These are phyloP conservation scores for Plecturocebus donacophilus DNA, from an alignment of 2,113 vertebrate species.

Conservation along the genomic window DNA sequence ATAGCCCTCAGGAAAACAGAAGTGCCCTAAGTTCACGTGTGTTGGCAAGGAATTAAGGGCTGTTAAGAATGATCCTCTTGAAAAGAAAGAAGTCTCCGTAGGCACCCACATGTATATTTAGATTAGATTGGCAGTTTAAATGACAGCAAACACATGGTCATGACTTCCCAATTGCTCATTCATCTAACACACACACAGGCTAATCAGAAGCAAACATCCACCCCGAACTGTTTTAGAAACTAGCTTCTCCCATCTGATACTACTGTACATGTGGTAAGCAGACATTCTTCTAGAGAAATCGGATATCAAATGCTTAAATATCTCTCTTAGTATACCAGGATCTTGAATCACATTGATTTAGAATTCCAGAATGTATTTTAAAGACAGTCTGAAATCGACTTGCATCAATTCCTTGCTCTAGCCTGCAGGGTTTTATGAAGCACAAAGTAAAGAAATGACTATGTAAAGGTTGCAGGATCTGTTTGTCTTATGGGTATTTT, in stretches of 20 bases:
- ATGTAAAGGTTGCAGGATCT: background rate
- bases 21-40: constrained; percentile 45
- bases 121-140: constrained; percentile 79
- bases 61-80: constrained; percentile 66
- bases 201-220: constrained; percentile 75
- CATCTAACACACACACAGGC: constrained; percentile 43
- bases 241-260: constrained; percentile 66
- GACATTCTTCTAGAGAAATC: constrained; percentile 60
- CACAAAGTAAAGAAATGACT: background rate
- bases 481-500: background rate
- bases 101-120: constrained; percentile 76
- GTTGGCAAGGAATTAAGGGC: constrained; percentile 53
- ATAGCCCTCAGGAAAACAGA: constrained; percentile 58
- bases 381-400: background rate
- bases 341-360: constrained; percentile 35
- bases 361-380: background rate
- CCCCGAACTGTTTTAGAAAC: constrained; percentile 57
- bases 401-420: background rate
- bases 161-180: constrained; percentile 79
- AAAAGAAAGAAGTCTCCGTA: constrained; percentile 62
- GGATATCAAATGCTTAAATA: constrained; percentile 45
- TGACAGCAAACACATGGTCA: constrained; percentile 84
- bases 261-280: constrained; percentile 19
- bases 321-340: background rate
- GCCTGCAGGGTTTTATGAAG: constrained; percentile 2